Conservation (phyloP, 2,113 vertebrate genomes). For the Grus americana region DNA sequence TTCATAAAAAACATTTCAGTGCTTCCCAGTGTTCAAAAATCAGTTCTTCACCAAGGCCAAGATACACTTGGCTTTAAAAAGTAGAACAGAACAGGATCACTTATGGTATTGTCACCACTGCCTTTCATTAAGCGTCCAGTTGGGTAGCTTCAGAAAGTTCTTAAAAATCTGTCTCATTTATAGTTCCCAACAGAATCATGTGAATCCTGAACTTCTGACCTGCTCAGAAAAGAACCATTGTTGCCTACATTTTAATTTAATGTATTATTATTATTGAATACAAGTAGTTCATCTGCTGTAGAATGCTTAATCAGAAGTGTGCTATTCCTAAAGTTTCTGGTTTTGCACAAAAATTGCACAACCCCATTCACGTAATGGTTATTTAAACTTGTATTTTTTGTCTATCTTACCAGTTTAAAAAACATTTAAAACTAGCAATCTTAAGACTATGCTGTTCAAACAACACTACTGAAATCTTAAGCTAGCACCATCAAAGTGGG, state of each 20-base stretch:
- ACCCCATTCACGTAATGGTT: neutral
- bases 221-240: neutral
- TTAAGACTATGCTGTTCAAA: neutral
- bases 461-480: neutral
- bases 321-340: neutral
- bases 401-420: neutral
- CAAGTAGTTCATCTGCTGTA: neutral
- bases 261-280: neutral
- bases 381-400: neutral
- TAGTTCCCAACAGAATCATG: neutral
- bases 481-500: neutral
- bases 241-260: neutral
- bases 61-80: neutral
- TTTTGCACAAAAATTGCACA: neutral
- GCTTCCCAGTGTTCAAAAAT: neutral
- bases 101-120: neutral
- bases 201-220: neutral
- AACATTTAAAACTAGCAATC: neutral
- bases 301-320: neutral
- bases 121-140: neutral
- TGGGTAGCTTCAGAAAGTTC: neutral
- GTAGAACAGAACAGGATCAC: neutral
- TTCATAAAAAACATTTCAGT: neutral
- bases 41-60: neutral
- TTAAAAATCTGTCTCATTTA: neutral